A percentile compares a stretch with the other conserved stretches of the same genome.
These are phyloP conservation scores for Haliaeetus leucogaster DNA, from an alignment of 2,113 vertebrate genomes.

Conservation along the genomic window DNA sequence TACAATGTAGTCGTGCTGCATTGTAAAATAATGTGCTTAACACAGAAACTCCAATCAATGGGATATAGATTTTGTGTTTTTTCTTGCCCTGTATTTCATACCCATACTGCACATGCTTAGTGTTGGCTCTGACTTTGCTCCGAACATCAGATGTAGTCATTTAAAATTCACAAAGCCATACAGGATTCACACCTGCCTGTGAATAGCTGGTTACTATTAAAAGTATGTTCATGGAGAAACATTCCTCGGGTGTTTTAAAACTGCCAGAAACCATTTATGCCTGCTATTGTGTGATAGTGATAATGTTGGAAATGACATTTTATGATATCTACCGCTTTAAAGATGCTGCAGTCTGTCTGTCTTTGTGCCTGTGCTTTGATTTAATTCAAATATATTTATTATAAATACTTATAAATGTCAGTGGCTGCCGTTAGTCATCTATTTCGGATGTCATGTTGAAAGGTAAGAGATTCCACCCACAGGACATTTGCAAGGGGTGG, in stretches of 20 bases:
- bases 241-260: background rate
- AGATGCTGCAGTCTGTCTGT: background rate
- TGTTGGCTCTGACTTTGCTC: background rate
- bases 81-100: background rate
- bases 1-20: background rate
- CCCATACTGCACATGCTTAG: background rate
- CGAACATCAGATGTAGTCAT: accelerated
- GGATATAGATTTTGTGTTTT: background rate
- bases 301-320: background rate
- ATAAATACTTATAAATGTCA: background rate
- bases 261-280: background rate
- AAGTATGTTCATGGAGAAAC: accelerated
- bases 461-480: background rate
- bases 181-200: background rate
- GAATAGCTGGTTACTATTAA: background rate
- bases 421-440: background rate
- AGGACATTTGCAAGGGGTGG: background rate
- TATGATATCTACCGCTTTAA: background rate
- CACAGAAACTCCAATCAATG: background rate
- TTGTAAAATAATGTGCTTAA: background rate
- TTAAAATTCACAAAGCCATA: background rate
- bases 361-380: background rate
- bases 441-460: background rate
- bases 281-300: background rate
- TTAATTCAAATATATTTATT: background rate